Percentiles rank a stretch among this genome's conserved stretches.
Evolutionary conservation across 2,113 vertebrate genomes (phyloP).

Genomic region (Rhynchomys soricoides): DNA sequence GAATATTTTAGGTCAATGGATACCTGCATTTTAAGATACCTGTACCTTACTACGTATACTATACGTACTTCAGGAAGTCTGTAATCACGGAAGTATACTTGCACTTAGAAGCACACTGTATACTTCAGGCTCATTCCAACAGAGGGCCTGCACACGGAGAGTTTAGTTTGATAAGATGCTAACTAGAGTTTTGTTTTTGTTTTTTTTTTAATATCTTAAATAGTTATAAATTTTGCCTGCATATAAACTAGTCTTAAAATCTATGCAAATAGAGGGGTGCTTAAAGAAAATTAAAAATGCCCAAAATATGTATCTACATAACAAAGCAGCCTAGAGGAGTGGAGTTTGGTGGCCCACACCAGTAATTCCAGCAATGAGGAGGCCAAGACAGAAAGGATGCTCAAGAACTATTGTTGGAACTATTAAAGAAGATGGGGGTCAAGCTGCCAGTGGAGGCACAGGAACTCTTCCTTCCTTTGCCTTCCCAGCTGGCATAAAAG

Average conservation of each 20-base stretch:
- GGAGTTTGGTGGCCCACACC: neutral
- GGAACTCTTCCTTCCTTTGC: neutral
- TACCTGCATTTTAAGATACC: neutral
- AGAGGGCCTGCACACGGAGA: neutral
- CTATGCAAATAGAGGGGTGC: neutral
- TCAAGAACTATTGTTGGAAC: neutral
- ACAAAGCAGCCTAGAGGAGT: neutral
- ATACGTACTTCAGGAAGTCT: neutral
- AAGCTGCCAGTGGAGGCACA: no score
- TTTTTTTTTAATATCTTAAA: neutral
- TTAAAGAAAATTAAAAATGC: neutral
- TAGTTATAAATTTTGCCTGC: neutral
- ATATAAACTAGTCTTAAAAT: slow-evolving; percentile 14
- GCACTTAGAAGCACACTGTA: neutral
- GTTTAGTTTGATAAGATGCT: neutral
- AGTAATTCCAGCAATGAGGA: neutral
- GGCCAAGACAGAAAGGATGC: neutral
- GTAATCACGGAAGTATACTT: neutral
- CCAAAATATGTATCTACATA: neutral
- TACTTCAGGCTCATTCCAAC: neutral
- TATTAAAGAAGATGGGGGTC: neutral
- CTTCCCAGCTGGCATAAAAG: neutral
- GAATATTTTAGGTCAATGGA: neutral
- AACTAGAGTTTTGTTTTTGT: neutral
- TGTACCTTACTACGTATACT: neutral